Conservation (phyloP, 2,113 vertebrate species). For the Spermophilus dauricus region DNA sequence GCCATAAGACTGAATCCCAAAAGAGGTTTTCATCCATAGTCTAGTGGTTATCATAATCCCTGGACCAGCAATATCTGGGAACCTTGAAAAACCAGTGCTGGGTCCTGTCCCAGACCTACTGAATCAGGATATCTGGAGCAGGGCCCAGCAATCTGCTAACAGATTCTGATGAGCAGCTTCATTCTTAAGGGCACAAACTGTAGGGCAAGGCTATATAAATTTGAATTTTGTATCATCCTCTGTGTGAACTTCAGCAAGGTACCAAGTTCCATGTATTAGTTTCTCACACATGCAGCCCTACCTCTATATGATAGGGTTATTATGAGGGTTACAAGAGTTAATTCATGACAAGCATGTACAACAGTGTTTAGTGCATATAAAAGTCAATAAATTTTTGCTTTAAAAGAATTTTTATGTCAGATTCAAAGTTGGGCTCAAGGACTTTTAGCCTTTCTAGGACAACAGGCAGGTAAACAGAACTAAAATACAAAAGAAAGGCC, state of each 20-base stretch:
- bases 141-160: background rate
- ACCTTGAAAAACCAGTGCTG: background rate
- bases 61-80: background rate
- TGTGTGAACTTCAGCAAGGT: background rate
- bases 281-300: background rate
- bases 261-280: background rate
- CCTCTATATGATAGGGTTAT: too few relatives aligned
- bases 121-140: background rate
- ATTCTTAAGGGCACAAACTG: background rate
- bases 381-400: background rate
- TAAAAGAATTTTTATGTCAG: background rate
- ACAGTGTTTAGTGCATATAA: background rate
- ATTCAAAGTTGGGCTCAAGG: background rate
- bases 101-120: background rate
- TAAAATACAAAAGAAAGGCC: background rate
- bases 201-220: background rate
- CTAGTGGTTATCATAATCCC: background rate
- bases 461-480: background rate
- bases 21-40: background rate
- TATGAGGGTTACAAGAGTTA: background rate
- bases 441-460: background rate
- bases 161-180: background rate
- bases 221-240: background rate
- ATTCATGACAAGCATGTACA: background rate
- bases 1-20: background rate